Conservation (phyloP, 2,113 vertebrate species). For the Marmota monax region DNA sequence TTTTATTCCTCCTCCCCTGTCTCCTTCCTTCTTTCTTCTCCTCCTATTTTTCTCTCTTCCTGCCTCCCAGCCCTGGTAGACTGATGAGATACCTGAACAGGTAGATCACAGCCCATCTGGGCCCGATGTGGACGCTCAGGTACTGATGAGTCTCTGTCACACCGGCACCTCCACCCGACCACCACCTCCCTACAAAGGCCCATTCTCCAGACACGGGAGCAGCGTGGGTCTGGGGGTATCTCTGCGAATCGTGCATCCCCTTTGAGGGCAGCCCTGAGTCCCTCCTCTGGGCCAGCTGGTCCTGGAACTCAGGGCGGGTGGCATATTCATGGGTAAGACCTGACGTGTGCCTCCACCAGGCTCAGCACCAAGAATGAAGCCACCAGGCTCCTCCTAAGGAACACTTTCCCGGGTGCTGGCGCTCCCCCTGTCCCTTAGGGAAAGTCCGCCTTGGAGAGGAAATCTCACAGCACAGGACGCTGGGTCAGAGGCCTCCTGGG, state of each 20-base stretch:
- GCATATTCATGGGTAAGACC: too few relatives aligned
- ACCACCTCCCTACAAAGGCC: rapidly evolving
- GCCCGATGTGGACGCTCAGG: neutral
- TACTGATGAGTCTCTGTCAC: neutral
- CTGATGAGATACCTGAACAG: too few relatives aligned
- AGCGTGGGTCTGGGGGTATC: rapidly evolving
- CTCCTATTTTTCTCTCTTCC: too few relatives aligned
- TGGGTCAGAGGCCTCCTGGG: too few relatives aligned
- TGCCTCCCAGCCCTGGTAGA: neutral
- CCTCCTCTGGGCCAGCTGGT: neutral
- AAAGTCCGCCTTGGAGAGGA: neutral
- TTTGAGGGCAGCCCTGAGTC: neutral
- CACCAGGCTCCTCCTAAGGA: neutral
- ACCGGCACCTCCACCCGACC: neutral
- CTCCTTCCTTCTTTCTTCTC: too few relatives aligned
- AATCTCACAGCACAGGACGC: neutral
- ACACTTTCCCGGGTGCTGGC: too few relatives aligned
- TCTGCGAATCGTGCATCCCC: neutral
- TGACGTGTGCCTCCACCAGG: too few relatives aligned
- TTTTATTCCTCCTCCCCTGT: neutral
- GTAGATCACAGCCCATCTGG: neutral
- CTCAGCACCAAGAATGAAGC: neutral
- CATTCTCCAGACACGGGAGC: rapidly evolving
- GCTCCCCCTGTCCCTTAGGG: neutral
- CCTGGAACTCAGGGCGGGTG: rapidly evolving